A percentile compares a stretch with the other conserved stretches of the same genome.
These are phyloP conservation scores for Tenebrosternarchus preto DNA, from an alignment of 2,113 vertebrate species.

Conservation along the genomic window DNA sequence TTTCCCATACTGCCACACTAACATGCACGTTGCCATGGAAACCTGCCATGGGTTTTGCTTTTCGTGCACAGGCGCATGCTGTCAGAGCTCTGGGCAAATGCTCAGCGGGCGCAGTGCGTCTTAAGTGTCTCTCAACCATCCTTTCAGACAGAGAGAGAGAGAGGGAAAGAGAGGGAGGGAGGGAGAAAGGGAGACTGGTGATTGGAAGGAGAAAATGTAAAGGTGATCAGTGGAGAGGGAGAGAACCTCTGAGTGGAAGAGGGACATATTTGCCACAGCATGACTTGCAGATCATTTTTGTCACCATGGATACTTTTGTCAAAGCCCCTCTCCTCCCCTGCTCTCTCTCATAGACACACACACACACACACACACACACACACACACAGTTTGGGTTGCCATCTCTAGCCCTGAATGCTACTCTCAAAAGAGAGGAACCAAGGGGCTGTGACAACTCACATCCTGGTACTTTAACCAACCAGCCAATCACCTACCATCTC, in stretches of 20 bases:
- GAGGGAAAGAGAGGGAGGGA: background rate
- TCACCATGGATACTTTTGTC: slow-evolving; percentile 80
- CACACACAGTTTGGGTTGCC: background rate
- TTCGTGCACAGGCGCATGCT: slow-evolving; percentile 64
- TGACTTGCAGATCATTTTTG: slow-evolving; percentile 74
- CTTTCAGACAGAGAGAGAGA: slow-evolving; percentile 1
- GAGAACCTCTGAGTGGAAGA: slow-evolving; percentile 53
- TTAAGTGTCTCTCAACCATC: slow-evolving; percentile 8
- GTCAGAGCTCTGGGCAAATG: slow-evolving; percentile 68
- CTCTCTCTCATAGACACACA: background rate
- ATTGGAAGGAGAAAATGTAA: background rate
- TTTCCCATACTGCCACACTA: slow-evolving; percentile 61
- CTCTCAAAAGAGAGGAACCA: slow-evolving; percentile 20
- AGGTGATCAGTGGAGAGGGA: slow-evolving; percentile 9
- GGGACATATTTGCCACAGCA: slow-evolving; percentile 71
- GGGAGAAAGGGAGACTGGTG: slow-evolving; percentile 17
- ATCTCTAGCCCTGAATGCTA: background rate
- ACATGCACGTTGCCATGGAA: slow-evolving; percentile 65
- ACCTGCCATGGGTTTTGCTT: slow-evolving; percentile 55
- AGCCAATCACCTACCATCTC: slow-evolving; percentile 58
- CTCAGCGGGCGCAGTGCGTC: slow-evolving; percentile 69
- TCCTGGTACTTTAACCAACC: slow-evolving; percentile 50
- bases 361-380: background rate
- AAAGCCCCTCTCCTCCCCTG: slow-evolving; percentile 65
- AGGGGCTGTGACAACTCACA: slow-evolving; percentile 68